These are phyloP conservation scores for Plutomurus gul DNA, from an alignment of 1,140 invertebrate species.

Conservation along the genomic window DNA sequence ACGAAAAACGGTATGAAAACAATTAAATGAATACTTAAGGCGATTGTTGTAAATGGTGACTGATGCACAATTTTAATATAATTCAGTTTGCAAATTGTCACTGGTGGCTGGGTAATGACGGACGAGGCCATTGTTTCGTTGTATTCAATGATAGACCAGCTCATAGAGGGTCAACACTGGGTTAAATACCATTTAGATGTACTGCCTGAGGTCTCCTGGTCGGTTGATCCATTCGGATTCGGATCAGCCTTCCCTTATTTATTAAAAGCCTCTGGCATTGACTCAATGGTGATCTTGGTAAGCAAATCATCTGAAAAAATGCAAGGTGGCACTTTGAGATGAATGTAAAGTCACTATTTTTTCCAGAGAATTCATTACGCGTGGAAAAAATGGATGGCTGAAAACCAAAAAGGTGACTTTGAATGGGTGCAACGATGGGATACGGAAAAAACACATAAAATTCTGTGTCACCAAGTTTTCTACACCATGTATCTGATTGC, in stretches of 20 bases:
- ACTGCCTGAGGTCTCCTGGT: slow-evolving; percentile 71
- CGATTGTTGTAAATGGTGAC: background rate
- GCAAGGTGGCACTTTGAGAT: background rate
- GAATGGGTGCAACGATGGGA: slow-evolving; percentile 83
- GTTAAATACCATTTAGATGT: slow-evolving; percentile 76
- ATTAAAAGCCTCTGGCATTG: slow-evolving; percentile 73
- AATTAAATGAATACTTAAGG: background rate
- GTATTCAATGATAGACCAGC: slow-evolving; percentile 91
- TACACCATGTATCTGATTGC: slow-evolving; percentile 96
- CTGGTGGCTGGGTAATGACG: slow-evolving; percentile 69
- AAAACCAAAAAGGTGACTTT: slow-evolving; percentile 83
- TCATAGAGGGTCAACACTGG: slow-evolving; percentile 96
- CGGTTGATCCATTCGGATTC: slow-evolving; percentile 88
- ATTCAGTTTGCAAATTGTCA: slow-evolving; percentile 80
- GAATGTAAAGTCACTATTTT: too few relatives aligned
- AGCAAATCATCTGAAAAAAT: slow-evolving; percentile 61
- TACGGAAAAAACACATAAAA: slow-evolving; percentile 61
- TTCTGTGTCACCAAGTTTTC: slow-evolving; percentile 87
- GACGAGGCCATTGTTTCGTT: slow-evolving; percentile 94
- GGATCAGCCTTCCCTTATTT: slow-evolving; percentile 84
- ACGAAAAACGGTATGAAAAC: slow-evolving; percentile 71
- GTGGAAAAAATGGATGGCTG: slow-evolving; percentile 89
- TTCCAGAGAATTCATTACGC: slow-evolving; percentile 60
- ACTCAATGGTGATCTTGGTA: slow-evolving; percentile 73
- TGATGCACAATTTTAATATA: background rate